These are phyloP conservation scores for Trypoxylon attenuatum DNA, from an alignment of 2,888 invertebrate species.

Conservation along the genomic window DNA sequence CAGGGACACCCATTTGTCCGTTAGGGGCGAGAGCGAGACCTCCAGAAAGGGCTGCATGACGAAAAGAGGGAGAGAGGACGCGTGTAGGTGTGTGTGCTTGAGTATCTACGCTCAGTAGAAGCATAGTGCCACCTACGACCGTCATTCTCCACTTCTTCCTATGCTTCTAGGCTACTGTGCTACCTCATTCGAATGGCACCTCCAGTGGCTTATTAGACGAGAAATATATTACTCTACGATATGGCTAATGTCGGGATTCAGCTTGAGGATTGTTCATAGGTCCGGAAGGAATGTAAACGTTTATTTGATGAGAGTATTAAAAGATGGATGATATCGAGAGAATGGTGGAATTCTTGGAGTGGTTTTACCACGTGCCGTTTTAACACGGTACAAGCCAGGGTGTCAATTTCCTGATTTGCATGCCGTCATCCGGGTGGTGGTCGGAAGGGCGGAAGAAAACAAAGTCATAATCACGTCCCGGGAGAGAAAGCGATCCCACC, in stretches of 20 bases:
- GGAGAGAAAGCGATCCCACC: constrained; percentile 72
- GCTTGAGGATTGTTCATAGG: no score
- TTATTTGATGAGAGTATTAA: no score
- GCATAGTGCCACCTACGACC: constrained; percentile 30
- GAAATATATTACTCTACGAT: no score
- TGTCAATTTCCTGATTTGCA: constrained; percentile 25
- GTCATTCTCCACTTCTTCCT: constrained; percentile 25
- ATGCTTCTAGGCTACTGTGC: constrained; percentile 57
- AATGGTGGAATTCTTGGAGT: no score
- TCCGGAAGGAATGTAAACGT: no score
- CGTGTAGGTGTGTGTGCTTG: not conserved
- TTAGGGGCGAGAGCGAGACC: constrained; percentile 59
- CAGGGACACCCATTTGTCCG: constrained; percentile 75
- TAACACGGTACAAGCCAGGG: not conserved
- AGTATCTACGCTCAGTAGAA: not conserved
- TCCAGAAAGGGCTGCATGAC: constrained; percentile 40
- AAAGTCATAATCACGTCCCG: constrained; percentile 72
- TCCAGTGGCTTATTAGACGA: constrained; percentile 17
- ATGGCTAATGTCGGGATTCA: no score
- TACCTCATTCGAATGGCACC: constrained; percentile 31
- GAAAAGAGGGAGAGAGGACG: constrained; percentile 25
- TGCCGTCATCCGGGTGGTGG: not conserved
- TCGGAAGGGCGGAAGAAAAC: constrained; percentile 44
- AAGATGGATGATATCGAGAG: no score
- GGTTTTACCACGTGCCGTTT: no score